Percentiles rank a stretch among this genome's conserved stretches.
These are phyloP conservation scores for Boleophthalmus pectinirostris DNA, from an alignment of 2,113 vertebrate genomes.

Conservation along the genomic window DNA sequence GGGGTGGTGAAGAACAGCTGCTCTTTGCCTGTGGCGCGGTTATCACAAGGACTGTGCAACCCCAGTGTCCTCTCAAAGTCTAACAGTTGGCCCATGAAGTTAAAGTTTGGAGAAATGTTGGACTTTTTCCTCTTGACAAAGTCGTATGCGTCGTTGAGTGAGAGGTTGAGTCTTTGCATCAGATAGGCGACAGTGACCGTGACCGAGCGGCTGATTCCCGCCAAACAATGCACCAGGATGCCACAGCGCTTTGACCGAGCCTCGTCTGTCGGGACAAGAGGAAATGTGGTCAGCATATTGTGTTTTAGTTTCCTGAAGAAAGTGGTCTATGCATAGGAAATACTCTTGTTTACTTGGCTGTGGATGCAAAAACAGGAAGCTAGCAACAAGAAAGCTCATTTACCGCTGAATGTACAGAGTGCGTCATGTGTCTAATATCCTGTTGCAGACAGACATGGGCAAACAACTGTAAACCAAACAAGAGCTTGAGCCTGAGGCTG, in stretches of 20 bases:
- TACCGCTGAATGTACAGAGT: not conserved
- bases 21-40: slow-evolving; percentile 65
- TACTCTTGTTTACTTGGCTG: slow-evolving; percentile 4
- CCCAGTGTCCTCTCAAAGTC: slow-evolving; percentile 86
- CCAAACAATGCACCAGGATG: slow-evolving; percentile 88
- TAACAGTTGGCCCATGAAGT: slow-evolving; percentile 90
- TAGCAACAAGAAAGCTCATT: not conserved
- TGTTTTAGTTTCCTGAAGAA: not conserved
- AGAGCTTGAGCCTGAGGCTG: slow-evolving; percentile 1
- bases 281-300: slow-evolving; percentile 8
- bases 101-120: slow-evolving; percentile 90
- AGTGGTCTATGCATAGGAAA: not conserved
- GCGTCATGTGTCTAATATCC: not conserved
- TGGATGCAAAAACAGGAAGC: slow-evolving; percentile 2
- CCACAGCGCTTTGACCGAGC: slow-evolving; percentile 84
- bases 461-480: slow-evolving; percentile 25
- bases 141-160: slow-evolving; percentile 87
- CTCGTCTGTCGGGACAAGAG: slow-evolving; percentile 74
- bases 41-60: slow-evolving; percentile 76
- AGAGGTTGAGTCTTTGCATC: slow-evolving; percentile 88
- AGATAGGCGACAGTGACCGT: slow-evolving; percentile 90
- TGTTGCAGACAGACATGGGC: not conserved
- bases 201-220: slow-evolving; percentile 87
- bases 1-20: slow-evolving; percentile 84
- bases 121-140: slow-evolving; percentile 89